Conservation (phyloP, 2,797 vertebrate species). For the Xiphorhynchus erythropygius region DNA sequence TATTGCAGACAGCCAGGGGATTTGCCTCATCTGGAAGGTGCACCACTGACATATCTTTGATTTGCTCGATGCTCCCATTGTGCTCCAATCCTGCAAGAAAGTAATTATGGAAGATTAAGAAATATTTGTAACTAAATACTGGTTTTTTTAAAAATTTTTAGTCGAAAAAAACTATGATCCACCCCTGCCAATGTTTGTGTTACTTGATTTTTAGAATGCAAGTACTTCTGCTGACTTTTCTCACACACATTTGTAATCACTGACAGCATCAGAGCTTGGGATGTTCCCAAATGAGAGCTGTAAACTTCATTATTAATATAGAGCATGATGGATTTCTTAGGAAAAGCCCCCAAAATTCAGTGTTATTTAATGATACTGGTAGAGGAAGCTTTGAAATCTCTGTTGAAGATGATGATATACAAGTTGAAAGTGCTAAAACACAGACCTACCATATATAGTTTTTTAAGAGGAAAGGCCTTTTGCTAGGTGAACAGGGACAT, state of each 20-base stretch:
- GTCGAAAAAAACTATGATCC: neutral
- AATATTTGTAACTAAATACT: neutral
- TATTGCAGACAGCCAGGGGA: neutral
- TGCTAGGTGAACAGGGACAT: neutral
- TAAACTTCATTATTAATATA: neutral
- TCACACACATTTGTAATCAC: neutral
- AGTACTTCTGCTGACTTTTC: neutral
- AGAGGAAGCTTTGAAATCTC: neutral
- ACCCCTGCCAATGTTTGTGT: neutral
- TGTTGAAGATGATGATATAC: neutral
- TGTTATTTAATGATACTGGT: neutral
- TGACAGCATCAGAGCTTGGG: neutral
- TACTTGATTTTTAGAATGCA: neutral
- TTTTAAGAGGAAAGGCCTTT: constrained; percentile 1
- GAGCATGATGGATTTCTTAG: neutral
- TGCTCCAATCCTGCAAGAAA: neutral
- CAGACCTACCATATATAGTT: neutral
- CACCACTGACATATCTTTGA: neutral
- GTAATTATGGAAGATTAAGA: neutral
- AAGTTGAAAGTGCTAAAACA: neutral
- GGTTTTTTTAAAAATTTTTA: neutral
- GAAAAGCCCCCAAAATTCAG: neutral
- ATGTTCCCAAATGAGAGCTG: neutral
- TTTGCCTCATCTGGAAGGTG: neutral
- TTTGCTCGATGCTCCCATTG: neutral